Evolutionary conservation across 2,888 invertebrate species (phyloP).

Genomic region (Synergus laeviventris): DNA sequence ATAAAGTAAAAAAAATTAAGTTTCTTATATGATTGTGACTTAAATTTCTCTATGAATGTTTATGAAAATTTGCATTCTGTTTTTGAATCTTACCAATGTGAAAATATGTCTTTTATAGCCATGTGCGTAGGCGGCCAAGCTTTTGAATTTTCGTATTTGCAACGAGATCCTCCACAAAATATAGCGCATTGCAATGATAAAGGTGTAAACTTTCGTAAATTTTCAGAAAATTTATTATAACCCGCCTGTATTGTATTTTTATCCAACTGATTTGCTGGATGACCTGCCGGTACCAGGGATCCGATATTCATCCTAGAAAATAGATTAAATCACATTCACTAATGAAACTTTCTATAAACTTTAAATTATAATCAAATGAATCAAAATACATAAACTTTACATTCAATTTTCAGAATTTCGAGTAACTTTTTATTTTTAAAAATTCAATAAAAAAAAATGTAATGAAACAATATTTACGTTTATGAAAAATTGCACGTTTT

Average conservation of each 20-base stretch:
- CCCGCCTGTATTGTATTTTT: slow-evolving; percentile 65
- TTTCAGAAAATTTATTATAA: slow-evolving; percentile 76
- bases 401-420: background rate
- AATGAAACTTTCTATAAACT: background rate
- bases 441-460: background rate
- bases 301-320: slow-evolving; percentile 69
- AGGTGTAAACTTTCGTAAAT: slow-evolving; percentile 81
- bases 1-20: background rate
- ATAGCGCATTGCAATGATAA: slow-evolving; percentile 86
- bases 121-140: slow-evolving; percentile 80
- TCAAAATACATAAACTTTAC: background rate
- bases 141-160: slow-evolving; percentile 87
- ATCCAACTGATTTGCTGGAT: slow-evolving; percentile 64
- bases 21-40: background rate
- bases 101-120: slow-evolving; percentile 89
- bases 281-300: slow-evolving; percentile 70
- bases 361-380: background rate
- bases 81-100: slow-evolving; percentile 83
- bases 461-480: slow-evolving; percentile 10
- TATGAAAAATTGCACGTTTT: slow-evolving; percentile 10
- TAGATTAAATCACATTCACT: background rate
- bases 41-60: background rate
- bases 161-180: slow-evolving; percentile 89
- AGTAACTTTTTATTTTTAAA: too few species aligned
- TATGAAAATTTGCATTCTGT: background rate